Evolutionary conservation across 2,888 invertebrate species (phyloP).

Genomic region (Calameuta idolon): DNA sequence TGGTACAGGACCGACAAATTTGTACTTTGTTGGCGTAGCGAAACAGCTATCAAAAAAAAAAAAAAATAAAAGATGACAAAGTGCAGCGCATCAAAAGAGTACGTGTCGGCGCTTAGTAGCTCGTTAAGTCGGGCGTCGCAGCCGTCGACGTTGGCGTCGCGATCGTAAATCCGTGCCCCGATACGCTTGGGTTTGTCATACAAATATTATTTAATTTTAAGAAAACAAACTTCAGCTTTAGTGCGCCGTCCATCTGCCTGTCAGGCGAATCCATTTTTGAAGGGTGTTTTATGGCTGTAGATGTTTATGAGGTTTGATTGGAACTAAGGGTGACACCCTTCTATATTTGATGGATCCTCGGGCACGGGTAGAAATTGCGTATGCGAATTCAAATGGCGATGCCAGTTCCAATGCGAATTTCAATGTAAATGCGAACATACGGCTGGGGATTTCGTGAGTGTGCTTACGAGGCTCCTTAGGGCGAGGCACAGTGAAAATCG

Average conservation of each 20-base stretch:
- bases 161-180: neutral
- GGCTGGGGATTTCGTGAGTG: neutral
- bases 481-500: neutral
- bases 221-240: constrained; percentile 1
- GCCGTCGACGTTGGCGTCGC: constrained; percentile 21
- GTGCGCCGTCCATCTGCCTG: neutral
- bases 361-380: neutral
- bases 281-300: neutral
- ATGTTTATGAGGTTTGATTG: neutral
- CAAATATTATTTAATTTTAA: constrained; percentile 6
- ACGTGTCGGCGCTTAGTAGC: constrained; percentile 36
- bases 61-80: constrained; percentile 31
- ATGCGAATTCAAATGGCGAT: neutral
- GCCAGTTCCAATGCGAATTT: neutral
- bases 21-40: neutral
- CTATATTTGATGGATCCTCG: neutral
- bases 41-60: constrained; percentile 11
- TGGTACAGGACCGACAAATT: neutral
- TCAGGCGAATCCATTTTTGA: neutral
- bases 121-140: constrained; percentile 33
- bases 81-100: constrained; percentile 13
- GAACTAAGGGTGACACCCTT: neutral
- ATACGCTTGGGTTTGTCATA: constrained; percentile 3
- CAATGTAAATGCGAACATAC: neutral
- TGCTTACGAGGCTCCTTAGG: neutral